Conservation (phyloP, 2,113 vertebrate species). For the Panurus biarmicus region DNA sequence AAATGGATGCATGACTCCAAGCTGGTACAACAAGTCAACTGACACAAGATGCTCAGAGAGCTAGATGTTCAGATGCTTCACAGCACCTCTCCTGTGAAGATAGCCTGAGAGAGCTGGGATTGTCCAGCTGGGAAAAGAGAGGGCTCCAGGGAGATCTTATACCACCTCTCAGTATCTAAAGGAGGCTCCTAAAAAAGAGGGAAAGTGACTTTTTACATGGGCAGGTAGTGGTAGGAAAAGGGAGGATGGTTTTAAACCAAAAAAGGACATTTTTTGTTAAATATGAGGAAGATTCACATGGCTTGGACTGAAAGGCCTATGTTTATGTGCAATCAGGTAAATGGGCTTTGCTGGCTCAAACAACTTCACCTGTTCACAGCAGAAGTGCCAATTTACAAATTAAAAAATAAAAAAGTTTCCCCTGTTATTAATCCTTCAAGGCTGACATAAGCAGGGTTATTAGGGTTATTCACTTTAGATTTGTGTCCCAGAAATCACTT, state of each 20-base stretch:
- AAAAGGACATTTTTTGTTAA: not conserved
- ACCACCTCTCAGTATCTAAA: not conserved
- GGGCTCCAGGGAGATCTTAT: not conserved
- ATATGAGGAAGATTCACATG: not conserved
- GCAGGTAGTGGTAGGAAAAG: not conserved
- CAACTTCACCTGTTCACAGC: not conserved
- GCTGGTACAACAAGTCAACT: not conserved
- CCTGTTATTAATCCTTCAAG: not conserved
- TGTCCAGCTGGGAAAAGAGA: not conserved
- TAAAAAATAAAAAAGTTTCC: not conserved
- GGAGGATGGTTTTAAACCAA: not conserved
- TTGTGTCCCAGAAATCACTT: not conserved
- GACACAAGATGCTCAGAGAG: not conserved
- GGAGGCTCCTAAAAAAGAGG: not conserved
- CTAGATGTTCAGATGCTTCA: not conserved
- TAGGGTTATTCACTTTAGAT: not conserved
- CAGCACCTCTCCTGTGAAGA: not conserved
- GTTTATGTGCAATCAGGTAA: not conserved
- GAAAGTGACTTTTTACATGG: not conserved
- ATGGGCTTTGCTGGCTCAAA: not conserved
- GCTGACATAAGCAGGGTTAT: not conserved
- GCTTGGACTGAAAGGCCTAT: not conserved
- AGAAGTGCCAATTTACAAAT: not conserved
- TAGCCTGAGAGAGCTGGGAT: not conserved
- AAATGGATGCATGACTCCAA: not conserved